Percentiles rank a stretch among this genome's conserved stretches.
Conservation (phyloP, 2,888 invertebrate species). For the Nephrotoma appendiculata region DNA sequence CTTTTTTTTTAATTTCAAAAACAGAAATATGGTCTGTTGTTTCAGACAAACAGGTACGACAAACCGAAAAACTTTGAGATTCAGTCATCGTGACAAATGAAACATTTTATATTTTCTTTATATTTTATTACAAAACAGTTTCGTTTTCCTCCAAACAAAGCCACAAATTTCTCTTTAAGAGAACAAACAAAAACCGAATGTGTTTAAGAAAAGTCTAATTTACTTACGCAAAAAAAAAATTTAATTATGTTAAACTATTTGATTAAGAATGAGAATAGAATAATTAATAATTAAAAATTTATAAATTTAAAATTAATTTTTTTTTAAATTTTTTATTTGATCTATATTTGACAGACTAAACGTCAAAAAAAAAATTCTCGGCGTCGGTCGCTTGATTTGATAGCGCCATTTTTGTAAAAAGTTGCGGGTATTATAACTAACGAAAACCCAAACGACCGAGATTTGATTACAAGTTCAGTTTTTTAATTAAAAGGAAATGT, state of each 20-base stretch:
- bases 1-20: constrained; percentile 17
- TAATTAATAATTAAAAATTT: neutral
- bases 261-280: neutral
- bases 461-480: neutral
- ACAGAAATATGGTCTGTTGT: constrained; percentile 20
- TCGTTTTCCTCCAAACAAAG: neutral
- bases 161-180: neutral
- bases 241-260: neutral
- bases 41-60: constrained; percentile 23
- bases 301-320: neutral
- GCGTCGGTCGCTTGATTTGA: neutral
- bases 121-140: neutral
- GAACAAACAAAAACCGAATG: neutral
- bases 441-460: neutral
- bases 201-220: neutral
- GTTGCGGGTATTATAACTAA: neutral
- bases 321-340: neutral
- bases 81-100: neutral
- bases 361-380: neutral
- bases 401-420: neutral
- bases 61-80: constrained; percentile 14
- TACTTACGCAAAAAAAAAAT: neutral
- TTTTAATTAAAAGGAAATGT: too few species aligned
- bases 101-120: neutral
- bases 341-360: neutral